Evolutionary conservation across 2,797 vertebrate species (phyloP).

Genomic region (Peromyscus melanophrys): DNA sequence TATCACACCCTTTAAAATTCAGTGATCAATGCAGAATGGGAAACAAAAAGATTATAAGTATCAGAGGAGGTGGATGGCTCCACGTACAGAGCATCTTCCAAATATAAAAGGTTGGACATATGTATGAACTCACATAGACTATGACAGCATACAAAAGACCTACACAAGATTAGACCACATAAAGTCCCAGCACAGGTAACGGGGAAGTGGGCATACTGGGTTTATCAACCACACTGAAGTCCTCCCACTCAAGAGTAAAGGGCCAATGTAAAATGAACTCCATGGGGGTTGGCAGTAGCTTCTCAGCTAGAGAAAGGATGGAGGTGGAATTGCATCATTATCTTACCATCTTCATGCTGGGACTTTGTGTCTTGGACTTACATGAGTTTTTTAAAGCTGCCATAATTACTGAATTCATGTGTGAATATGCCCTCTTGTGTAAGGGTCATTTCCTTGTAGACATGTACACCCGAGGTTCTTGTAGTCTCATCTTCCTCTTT

Average conservation of each 20-base stretch:
- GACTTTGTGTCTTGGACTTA: not conserved
- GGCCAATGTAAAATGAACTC: not conserved
- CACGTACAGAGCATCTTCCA: not conserved
- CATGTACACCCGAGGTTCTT: not conserved
- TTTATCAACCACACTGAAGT: not conserved
- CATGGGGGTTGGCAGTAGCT: not conserved
- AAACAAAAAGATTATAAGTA: not conserved
- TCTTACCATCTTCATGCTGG: not conserved
- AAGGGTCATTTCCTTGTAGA: not conserved
- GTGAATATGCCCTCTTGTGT: not conserved
- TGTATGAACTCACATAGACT: not conserved
- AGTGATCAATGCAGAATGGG: not conserved
- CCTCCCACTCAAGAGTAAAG: not conserved
- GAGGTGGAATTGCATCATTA: not conserved
- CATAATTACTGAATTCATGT: not conserved
- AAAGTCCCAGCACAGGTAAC: not conserved
- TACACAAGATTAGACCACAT: not conserved
- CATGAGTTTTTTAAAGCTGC: not conserved
- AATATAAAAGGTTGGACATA: too few relatives aligned
- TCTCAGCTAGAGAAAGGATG: too few relatives aligned
- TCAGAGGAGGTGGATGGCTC: not conserved
- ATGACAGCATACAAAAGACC: not conserved
- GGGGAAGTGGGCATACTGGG: not conserved
- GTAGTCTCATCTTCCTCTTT: not conserved
- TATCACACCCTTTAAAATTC: not conserved